Evolutionary conservation across 2,888 invertebrate species (phyloP), one percentile per base, ranked within the genome.

Genomic region (Noctua janthe): DNA sequence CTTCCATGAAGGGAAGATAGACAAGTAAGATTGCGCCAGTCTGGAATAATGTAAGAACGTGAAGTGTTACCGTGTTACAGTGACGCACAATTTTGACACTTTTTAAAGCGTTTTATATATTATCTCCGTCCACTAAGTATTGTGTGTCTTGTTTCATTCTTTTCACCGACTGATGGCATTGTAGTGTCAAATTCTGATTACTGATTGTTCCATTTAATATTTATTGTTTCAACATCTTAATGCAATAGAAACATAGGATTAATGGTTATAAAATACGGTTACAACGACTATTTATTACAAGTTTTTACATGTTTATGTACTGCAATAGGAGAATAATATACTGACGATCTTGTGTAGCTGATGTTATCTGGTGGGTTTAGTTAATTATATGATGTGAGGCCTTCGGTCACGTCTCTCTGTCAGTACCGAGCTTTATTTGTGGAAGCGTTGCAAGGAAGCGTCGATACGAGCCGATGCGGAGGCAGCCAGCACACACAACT

Each of bases 121-220:
- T 94, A 92, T 95, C 94, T 96, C 96, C 96, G 96, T 96, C 96
- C 96, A 96, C 91, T 93, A 91, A 92, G 92, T 91, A 94, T 92
- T 93, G 91, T 92, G 91, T 91, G 89, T 92, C 90, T 92, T 89
- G 89, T 92, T 92, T 92, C 87, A 88, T 91, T 86, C 86, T 91
- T 91, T 93, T 92, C 84, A 89, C 87, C 88, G 90, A 89, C 89
- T 90, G 90, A 89, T 86, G 86, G 84, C 89, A 89, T 87, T 84
- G 88, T 87, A 87, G 81, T 84, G 83, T 86, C 81, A 85, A 82
- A 82, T 83, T 81, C 76, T 84, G 51, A 84, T 78, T 71, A 74
- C 72, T 51, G 39, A 75, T 75, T 78, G 82, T 83, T 84, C 77
- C 80, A 87, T 83, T 83, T 77, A 69, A 85, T 76, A 80, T 80